These are phyloP conservation scores for Tinea trinotella DNA, from an alignment of 2,888 invertebrate species.

Conservation along the genomic window DNA sequence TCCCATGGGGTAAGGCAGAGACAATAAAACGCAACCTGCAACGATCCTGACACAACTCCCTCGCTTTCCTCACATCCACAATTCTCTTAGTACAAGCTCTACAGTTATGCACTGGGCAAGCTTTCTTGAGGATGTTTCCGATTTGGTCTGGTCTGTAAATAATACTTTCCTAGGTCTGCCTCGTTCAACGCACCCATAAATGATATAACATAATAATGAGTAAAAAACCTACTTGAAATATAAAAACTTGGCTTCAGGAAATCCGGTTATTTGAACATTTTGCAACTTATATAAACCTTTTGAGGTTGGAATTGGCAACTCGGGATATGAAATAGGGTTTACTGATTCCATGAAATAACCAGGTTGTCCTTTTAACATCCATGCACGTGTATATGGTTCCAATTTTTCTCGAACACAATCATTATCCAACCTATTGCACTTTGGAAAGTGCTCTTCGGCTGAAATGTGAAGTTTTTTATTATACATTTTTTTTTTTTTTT, in stretches of 20 bases:
- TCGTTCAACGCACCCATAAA: too few species aligned
- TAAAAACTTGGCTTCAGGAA: constrained; percentile 2
- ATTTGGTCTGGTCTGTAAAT: too few species aligned
- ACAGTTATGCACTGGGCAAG: too few species aligned
- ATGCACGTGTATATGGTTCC: background rate
- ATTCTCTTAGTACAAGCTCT: too few species aligned
- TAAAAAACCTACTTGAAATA: background rate
- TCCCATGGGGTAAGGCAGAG: too few species aligned
- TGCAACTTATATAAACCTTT: background rate
- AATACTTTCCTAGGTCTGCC: too few species aligned
- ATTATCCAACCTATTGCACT: background rate
- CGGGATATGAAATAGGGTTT: background rate
- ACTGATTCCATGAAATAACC: constrained; percentile 11
- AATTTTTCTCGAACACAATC: background rate
- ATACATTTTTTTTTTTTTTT: background rate
- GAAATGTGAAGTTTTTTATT: background rate
- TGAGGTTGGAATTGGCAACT: background rate
- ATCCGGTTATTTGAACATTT: constrained; percentile 14
- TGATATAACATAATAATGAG: too few species aligned
- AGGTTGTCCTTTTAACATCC: constrained; percentile 14
- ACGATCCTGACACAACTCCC: too few species aligned
- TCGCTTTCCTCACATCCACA: too few species aligned
- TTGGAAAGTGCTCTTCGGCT: constrained; percentile 3
- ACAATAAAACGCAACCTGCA: too few species aligned
- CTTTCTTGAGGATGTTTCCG: too few species aligned